phyloP scores from a whole-genome alignment of 1,140 invertebrate genomes.

The Lutraria rhynchaena region DNA sequence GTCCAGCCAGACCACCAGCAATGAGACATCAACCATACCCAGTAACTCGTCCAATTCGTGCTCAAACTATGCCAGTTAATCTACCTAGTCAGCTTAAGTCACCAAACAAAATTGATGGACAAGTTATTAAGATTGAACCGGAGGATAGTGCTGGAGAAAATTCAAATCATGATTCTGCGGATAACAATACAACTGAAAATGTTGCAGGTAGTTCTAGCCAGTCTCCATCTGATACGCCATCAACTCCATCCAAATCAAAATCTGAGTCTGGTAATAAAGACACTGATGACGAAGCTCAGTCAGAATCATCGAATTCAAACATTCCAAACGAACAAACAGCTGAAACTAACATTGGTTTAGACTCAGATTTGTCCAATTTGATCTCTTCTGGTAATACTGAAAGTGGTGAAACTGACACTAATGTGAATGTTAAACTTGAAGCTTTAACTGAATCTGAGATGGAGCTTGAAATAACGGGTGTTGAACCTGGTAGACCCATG shows the following conservation, averaged over 20 bases:
- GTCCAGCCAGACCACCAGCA: background rate
- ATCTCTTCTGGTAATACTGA: constrained; percentile 24
- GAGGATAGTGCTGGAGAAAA: constrained; percentile 9
- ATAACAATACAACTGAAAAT: background rate
- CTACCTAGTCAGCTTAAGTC: constrained; percentile 17
- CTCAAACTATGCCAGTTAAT: constrained; percentile 8
- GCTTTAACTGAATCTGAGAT: constrained; percentile 46
- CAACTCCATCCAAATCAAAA: constrained; percentile 35
- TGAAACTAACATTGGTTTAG: constrained; percentile 12
- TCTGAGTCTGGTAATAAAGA: constrained; percentile 19
- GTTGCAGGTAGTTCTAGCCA: background rate
- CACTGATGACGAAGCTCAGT: constrained; percentile 25
- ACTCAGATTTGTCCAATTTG: constrained; percentile 42
- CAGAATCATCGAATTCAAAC: constrained; percentile 46
- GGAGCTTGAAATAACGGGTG: constrained; percentile 52
- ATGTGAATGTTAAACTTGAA: constrained; percentile 50
- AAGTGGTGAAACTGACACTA: constrained; percentile 1
- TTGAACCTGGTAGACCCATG: constrained; percentile 44
- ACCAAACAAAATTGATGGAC: constrained; percentile 33
- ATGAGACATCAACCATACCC: constrained; percentile 36
- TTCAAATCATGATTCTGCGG: constrained; percentile 10
- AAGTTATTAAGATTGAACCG: constrained; percentile 31
- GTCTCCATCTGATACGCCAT: constrained; percentile 9
- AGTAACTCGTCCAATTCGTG: constrained; percentile 21
- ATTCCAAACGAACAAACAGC: constrained; percentile 33